Percentiles rank a stretch among this genome's conserved stretches.
Conservation (phyloP, 2,797 vertebrate species). For the Myotis myotis region DNA sequence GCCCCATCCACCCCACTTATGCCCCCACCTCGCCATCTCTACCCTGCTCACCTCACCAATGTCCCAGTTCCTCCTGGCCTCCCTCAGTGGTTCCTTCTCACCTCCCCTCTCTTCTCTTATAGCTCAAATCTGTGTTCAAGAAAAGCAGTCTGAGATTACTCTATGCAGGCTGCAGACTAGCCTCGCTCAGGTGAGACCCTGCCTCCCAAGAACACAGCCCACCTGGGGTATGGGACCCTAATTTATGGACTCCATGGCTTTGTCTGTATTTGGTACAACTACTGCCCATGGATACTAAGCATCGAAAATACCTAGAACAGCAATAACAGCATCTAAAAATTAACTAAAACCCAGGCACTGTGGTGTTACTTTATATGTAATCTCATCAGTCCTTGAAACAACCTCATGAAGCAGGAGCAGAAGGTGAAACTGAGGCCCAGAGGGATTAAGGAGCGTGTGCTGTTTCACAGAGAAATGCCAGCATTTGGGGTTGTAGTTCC, state of each 20-base stretch:
- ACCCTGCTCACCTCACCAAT: not conserved
- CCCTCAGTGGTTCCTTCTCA: not conserved
- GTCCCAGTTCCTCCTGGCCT: not conserved
- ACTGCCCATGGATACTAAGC: not conserved
- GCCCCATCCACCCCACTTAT: not conserved
- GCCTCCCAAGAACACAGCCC: not conserved
- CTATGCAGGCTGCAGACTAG: constrained; percentile 72
- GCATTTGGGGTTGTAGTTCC: not conserved
- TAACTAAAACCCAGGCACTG: not conserved
- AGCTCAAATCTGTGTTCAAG: constrained; percentile 79
- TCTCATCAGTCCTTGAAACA: not conserved
- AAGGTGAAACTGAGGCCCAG: not conserved
- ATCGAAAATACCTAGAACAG: too few species aligned
- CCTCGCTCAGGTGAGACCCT: constrained; percentile 79
- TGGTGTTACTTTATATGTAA: not conserved
- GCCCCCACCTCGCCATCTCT: not conserved
- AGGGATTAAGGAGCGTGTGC: not conserved
- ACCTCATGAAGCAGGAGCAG: not conserved
- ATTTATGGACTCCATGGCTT: not conserved
- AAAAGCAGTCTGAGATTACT: constrained; percentile 51
- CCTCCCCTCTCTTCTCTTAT: not conserved
- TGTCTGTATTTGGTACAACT: not conserved
- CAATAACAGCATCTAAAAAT: not conserved
- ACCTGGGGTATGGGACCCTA: too few species aligned
- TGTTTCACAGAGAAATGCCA: not conserved